A percentile compares a stretch with the other conserved stretches of the same genome.
These are phyloP conservation scores for Lamellibrachia satsuma DNA, from an alignment of 2,888 invertebrate species.

Conservation along the genomic window DNA sequence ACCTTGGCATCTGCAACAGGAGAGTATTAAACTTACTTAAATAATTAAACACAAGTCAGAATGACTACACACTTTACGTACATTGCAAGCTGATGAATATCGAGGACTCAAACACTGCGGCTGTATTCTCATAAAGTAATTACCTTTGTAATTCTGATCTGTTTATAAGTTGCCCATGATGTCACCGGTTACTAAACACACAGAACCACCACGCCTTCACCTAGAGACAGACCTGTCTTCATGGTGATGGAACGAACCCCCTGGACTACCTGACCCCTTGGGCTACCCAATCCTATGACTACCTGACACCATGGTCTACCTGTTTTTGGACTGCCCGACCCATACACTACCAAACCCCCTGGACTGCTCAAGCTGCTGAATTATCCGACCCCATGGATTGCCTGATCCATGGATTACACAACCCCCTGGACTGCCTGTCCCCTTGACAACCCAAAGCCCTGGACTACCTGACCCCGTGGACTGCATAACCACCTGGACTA, in stretches of 20 bases:
- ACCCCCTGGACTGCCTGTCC: neutral
- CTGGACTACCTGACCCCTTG: no score
- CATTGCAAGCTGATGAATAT: neutral
- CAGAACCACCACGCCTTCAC: neutral
- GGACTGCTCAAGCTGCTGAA: no score
- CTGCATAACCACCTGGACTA: no score
- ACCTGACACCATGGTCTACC: no score
- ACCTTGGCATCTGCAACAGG: slow-evolving; percentile 28
- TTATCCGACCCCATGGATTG: no score
- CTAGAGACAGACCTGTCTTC: no score
- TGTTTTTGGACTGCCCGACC: no score
- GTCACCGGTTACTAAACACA: neutral
- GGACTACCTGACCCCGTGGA: no score
- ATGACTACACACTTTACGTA: neutral
- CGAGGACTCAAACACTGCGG: neutral
- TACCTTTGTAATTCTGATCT: neutral
- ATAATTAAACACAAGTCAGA: neutral
- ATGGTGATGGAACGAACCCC: no score
- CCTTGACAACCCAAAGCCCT: neutral
- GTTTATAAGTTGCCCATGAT: neutral
- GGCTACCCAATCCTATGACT: no score
- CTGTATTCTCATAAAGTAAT: neutral
- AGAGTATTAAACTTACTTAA: neutral
- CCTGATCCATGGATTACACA: no score
- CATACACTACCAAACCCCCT: no score